phyloP scores from a whole-genome alignment of 92 coral and sea anemone genomes.

The Palythoa caribaeorum region DNA sequence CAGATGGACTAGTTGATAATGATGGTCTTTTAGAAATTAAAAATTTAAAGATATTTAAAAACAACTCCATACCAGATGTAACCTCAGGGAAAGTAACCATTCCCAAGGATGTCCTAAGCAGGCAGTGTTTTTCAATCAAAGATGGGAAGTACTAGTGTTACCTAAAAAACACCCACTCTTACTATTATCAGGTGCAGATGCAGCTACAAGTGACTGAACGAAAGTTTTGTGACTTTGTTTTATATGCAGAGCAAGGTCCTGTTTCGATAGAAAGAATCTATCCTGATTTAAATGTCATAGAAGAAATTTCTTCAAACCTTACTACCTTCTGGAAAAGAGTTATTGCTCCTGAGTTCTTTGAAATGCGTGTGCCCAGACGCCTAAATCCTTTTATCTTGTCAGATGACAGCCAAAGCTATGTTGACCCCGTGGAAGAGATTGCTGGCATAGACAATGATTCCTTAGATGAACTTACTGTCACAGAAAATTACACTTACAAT shows the following conservation, averaged over 20 bases:
- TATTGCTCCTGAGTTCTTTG: constrained; percentile 66
- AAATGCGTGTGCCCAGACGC: constrained; percentile 67
- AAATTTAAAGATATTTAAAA: constrained; percentile 57
- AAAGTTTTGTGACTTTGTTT: constrained; percentile 56
- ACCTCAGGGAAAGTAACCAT: constrained; percentile 17
- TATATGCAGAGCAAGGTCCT: constrained; percentile 40
- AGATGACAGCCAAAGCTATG: constrained; percentile 41
- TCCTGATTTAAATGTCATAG: constrained; percentile 52
- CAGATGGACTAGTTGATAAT: constrained; percentile 62
- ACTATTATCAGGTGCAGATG: constrained; percentile 53
- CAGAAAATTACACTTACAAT: constrained; percentile 21
- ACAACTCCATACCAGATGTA: constrained; percentile 54
- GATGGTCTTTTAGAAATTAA: constrained; percentile 65
- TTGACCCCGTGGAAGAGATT: constrained; percentile 30
- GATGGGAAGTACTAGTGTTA: constrained; percentile 64
- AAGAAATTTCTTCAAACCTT: constrained; percentile 44
- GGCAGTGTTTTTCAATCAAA: constrained; percentile 22
- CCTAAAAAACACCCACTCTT: constrained; percentile 40
- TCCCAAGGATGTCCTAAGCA: constrained; percentile 25
- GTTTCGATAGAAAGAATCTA: background rate
- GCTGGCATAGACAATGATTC: constrained; percentile 40
- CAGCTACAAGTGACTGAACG: constrained; percentile 64
- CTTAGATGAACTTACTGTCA: constrained; percentile 31
- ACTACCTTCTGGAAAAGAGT: constrained; percentile 53
- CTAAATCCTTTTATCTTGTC: constrained; percentile 33